phyloP scores from a whole-genome alignment of 2,797 vertebrate species.

The Salarias fasciatus region DNA sequence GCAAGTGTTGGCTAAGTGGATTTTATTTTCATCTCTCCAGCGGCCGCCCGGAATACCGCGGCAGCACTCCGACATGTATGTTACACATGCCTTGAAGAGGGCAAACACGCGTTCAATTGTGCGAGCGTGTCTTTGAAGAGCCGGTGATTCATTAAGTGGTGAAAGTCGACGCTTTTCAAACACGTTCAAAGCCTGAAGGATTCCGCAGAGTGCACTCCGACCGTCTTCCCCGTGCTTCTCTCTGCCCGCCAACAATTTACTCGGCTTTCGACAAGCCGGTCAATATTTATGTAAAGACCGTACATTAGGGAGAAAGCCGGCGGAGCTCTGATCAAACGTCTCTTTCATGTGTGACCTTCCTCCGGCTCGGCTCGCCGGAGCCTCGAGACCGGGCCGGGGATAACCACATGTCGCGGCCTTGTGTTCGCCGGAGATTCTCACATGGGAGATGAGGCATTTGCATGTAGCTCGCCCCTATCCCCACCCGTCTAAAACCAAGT shows the following conservation, averaged over 20 bases:
- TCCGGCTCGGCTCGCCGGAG: constrained; percentile 61
- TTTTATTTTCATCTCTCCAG: constrained; percentile 9
- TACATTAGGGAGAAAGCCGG: constrained; percentile 54
- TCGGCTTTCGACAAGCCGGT: constrained; percentile 48
- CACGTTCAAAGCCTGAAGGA: constrained; percentile 56
- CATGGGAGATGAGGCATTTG: constrained; percentile 1
- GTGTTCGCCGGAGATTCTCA: constrained; percentile 44
- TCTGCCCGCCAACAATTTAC: constrained; percentile 51
- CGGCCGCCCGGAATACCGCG: constrained; percentile 13
- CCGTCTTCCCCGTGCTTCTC: constrained; percentile 34
- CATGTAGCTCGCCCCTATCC: background rate
- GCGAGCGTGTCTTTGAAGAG: constrained; percentile 56
- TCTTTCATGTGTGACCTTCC: constrained; percentile 76
- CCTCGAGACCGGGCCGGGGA: constrained; percentile 49
- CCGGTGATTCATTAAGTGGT: constrained; percentile 57
- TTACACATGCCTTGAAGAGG: constrained; percentile 38
- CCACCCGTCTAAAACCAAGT: no score
- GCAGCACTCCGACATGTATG: constrained; percentile 20
- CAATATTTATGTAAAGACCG: constrained; percentile 74
- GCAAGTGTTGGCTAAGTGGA: constrained; percentile 10
- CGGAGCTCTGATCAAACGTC: constrained; percentile 63
- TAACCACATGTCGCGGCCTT: constrained; percentile 60
- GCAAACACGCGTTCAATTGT: constrained; percentile 52
- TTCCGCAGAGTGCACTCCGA: constrained; percentile 18
- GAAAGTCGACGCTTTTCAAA: constrained; percentile 70